Base-by-base conservation (phyloP, 1,140 invertebrate species). In the Pseudomyrmex sp. region DNA sequence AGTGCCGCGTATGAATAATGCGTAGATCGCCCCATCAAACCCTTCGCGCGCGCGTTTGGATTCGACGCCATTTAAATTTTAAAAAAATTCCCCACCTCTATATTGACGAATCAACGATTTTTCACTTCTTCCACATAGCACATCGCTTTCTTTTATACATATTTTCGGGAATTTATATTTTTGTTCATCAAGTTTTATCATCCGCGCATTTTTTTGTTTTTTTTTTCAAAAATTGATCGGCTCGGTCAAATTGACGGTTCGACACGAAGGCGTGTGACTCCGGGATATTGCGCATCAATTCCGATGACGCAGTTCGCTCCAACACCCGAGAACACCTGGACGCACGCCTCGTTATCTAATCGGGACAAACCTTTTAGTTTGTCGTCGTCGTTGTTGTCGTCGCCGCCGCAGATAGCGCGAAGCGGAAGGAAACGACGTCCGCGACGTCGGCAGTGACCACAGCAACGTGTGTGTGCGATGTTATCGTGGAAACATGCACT, bases 331-430 rank as follows among this genome's bases (percentile, higher is more conserved):
- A 44, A 8, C 26, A 35, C 18, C 56, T 77, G 44, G 54, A 59
- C 59, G 35, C 63, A 70, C 20, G n/a, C n/a, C 59, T 70, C 23
- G n/a, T 50, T 80, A 72, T 80, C 76, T 70, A 80, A 72, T 70
- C 65, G 18, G 54, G 15, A 26, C 35, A 23, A 79, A 79, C 12
- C 76, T 79, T 79, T 79, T 79, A 12, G 62, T n/a, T 35, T 35
- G 35, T 76, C 15, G 48, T 65, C 59, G 73, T 65, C 58, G 12
- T 13, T 50, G n/a, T 58, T 26, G 54, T 20, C 35, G 70, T n/a
- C 52, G 46, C 23, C 48, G 23, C n/a, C n/a, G 54, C 12, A 72
- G 56, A 80, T 61, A 72, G 20, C 54, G 12, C 54, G 10, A 15
- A 50, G 15, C 44, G 76, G 56, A 80, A 80, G 46, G 56, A 80